Evolutionary conservation across 2,113 vertebrate genomes (phyloP).

Genomic region (Nothocercus nigrocapillus): DNA sequence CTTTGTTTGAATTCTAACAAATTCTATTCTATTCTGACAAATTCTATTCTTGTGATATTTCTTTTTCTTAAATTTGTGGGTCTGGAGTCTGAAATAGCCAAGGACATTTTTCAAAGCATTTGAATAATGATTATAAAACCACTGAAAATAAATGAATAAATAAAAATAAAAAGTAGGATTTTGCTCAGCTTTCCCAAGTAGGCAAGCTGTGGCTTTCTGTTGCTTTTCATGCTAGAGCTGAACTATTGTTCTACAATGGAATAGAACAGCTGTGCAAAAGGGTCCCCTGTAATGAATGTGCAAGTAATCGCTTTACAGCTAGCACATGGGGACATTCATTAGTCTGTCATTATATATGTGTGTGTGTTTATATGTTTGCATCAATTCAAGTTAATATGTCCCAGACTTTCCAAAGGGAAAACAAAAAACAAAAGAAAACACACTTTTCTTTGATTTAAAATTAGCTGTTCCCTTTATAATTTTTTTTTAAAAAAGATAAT

Average conservation of each 20-base stretch:
- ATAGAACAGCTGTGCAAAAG: constrained; percentile 2
- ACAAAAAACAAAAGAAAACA: neutral
- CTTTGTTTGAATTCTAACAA: neutral
- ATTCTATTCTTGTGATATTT: neutral
- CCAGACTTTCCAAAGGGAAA: neutral
- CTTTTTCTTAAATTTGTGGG: neutral
- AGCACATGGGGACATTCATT: constrained; percentile 36
- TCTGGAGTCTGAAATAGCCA: neutral
- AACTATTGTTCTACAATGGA: neutral
- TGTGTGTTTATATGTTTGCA: neutral
- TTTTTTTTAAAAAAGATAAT: neutral
- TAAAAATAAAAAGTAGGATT: neutral
- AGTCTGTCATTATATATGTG: neutral
- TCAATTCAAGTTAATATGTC: neutral
- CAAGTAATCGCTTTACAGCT: constrained; percentile 27
- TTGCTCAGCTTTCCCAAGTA: neutral
- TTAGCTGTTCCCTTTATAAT: neutral
- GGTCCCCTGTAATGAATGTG: neutral
- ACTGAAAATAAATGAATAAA: neutral
- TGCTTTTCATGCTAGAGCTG: neutral
- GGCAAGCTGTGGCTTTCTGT: neutral
- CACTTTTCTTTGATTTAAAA: constrained; percentile 9
- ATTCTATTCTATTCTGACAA: too few relatives aligned
- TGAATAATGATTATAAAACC: neutral
- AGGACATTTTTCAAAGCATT: constrained; percentile 9